A percentile compares a stretch with the other conserved stretches of the same genome.
Evolutionary conservation across 2,113 vertebrate species (phyloP).

Genomic region (Rhinoderma darwinii): DNA sequence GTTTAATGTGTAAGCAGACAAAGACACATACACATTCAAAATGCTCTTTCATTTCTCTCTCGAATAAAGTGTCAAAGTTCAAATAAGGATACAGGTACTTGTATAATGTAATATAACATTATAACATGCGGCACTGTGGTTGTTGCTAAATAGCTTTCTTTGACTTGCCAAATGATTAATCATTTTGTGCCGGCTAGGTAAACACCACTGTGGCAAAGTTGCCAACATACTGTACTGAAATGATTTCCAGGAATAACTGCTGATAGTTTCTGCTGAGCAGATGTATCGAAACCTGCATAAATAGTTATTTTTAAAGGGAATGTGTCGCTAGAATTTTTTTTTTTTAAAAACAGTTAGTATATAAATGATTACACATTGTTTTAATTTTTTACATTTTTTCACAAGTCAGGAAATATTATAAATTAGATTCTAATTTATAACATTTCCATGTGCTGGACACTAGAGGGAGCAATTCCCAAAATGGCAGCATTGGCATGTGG

Average conservation of each 20-base stretch:
- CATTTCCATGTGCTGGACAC: too few species aligned
- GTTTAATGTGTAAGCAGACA: conserved; percentile 40
- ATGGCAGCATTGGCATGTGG: too few species aligned
- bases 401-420: too few species aligned
- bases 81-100: background rate
- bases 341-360: too few species aligned
- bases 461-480: too few species aligned
- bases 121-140: background rate
- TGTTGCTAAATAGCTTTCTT: background rate
- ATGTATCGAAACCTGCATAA: background rate
- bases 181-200: background rate
- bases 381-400: too few species aligned
- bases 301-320: too few species aligned
- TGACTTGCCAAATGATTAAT: conserved; percentile 1
- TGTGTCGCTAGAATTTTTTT: too few species aligned
- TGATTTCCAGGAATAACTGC: background rate
- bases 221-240: background rate
- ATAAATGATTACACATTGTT: too few species aligned
- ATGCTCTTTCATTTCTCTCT: conserved; percentile 35
- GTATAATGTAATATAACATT: background rate
- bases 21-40: conserved; percentile 14
- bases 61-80: conserved; percentile 26
- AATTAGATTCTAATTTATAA: too few species aligned
- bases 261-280: background rate
- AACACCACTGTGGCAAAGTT: background rate